Evolutionary conservation across 1,140 invertebrate genomes (phyloP), one percentile per base, ranked within the genome.

Genomic region (Tyrophagus putrescentiae): DNA sequence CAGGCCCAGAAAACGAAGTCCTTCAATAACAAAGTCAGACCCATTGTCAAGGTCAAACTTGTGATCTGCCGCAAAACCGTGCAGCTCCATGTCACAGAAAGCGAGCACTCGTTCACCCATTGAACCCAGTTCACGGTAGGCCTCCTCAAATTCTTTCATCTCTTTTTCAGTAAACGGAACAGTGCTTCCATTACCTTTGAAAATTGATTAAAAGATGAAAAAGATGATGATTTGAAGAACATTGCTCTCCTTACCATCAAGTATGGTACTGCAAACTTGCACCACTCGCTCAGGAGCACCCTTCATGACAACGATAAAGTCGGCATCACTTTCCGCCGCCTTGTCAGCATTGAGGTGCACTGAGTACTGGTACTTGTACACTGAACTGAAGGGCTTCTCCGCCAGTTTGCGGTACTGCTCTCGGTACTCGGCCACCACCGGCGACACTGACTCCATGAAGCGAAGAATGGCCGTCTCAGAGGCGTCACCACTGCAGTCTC

Each of bases 261-360:
- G 85, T 63, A 98, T 96, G 28, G 87, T 90, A 45, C 83, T 81
- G 76, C 92, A 97, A 33, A 88, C 79, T 27, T 69, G 64, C 36
- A 68, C 36, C 36, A 68, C 67, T 25, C 65, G 50, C 59, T 69
- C 68, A 28, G 68, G 68, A 18, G 69, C 68, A 6, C 69, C 69
- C 63, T 67, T 69, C 68, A 70, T 69, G 9, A 61, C 52, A 23
- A 69, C 31, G 21, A 69, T 33, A 1, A 60, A 60, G 25, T 54
- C 36, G 11, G 52, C 65, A 23, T 32, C 52, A 23, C n/a, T 13
- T 9, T 11, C 6, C 16, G n/a, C 7, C 7, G n/a, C 21, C 16
- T 21, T 54, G 13, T 39, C 6, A 41, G 6, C 36, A 54, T 54
- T 54, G 7, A 18, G 18, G 21, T 54, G 52, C 9, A 54, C 28